Conservation (phyloP, 2,113 vertebrate genomes). For the Aramus guarauna region DNA sequence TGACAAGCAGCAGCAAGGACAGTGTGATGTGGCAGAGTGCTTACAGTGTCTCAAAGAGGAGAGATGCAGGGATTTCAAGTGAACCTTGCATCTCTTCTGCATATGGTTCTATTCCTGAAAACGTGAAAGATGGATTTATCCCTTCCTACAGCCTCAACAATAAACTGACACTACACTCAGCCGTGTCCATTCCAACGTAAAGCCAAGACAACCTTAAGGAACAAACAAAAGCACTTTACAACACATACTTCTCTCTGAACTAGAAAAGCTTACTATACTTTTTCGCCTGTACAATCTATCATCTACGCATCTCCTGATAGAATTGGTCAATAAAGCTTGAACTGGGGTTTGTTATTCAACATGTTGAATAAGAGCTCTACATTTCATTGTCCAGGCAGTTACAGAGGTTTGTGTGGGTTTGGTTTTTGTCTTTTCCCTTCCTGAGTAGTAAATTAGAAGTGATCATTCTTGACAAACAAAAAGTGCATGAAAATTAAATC, state of each 20-base stretch:
- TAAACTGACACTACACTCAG: neutral
- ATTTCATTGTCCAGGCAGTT: neutral
- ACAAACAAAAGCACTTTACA: neutral
- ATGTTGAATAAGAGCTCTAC: neutral
- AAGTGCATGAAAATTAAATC: neutral
- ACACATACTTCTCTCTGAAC: neutral
- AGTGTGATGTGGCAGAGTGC: neutral
- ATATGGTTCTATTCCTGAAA: neutral
- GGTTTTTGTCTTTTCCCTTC: neutral
- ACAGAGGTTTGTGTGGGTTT: neutral
- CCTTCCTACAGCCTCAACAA: neutral
- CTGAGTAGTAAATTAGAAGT: neutral
- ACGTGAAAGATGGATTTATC: neutral
- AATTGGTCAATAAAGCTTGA: neutral
- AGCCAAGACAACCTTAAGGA: neutral
- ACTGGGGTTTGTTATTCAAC: neutral
- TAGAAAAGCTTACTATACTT: neutral
- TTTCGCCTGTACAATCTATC: neutral
- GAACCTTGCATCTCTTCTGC: neutral
- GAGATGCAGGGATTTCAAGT: neutral
- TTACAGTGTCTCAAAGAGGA: neutral
- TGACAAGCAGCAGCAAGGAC: neutral
- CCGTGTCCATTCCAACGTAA: neutral
- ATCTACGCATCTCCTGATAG: neutral
- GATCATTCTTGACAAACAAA: neutral